phyloP scores from a whole-genome alignment of 2,797 vertebrate species.

The Syndactyla subalaris region DNA sequence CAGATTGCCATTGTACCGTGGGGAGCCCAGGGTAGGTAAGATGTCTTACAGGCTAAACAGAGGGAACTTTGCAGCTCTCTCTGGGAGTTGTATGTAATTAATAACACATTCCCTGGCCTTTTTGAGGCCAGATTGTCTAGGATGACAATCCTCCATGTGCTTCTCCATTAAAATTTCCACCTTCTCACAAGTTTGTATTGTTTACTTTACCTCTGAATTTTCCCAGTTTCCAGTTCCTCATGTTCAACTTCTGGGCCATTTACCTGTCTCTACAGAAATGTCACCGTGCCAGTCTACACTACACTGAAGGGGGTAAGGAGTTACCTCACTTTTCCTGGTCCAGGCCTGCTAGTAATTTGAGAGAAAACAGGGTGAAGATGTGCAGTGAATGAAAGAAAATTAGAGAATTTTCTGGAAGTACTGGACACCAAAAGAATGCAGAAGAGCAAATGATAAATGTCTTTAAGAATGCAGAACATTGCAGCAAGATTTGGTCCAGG shows the following conservation, averaged over 20 bases:
- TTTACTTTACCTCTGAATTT: slow-evolving; percentile 10
- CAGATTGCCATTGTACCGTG: background rate
- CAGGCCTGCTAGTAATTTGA: background rate
- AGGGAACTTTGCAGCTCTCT: background rate
- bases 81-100: background rate
- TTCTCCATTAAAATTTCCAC: background rate
- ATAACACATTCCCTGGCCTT: background rate
- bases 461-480: background rate
- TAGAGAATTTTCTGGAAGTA: background rate
- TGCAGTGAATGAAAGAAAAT: background rate
- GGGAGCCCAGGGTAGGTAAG: background rate
- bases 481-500: background rate
- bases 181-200: slow-evolving; percentile 7
- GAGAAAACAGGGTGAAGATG: background rate
- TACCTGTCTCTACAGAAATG: slow-evolving; percentile 88
- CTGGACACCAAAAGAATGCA: background rate
- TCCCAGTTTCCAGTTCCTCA: slow-evolving; percentile 81
- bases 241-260: slow-evolving; percentile 83
- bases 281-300: slow-evolving; percentile 91
- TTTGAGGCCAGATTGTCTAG: background rate
- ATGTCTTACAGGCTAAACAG: background rate
- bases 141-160: background rate
- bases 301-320: slow-evolving; percentile 92
- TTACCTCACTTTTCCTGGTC: background rate
- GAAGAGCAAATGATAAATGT: background rate